Percentiles rank a stretch among this genome's conserved stretches.
Conservation (phyloP, 2,113 vertebrate genomes). For the Turnix velox region DNA sequence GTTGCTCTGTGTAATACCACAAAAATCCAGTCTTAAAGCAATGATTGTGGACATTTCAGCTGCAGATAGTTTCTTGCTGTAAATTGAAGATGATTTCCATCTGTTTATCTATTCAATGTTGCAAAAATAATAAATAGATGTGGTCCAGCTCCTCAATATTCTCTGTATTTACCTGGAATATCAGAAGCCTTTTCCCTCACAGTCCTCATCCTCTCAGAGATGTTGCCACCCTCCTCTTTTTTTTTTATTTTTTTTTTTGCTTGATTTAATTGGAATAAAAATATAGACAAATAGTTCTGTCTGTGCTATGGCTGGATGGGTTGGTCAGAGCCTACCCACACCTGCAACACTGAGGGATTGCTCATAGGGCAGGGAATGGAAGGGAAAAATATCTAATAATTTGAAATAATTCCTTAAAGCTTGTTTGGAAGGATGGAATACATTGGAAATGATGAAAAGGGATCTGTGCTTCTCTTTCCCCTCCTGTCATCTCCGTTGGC, state of each 20-base stretch:
- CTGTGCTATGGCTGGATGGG: not conserved
- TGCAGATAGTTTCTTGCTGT: not conserved
- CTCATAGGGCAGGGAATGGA: not conserved
- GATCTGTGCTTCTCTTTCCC: not conserved
- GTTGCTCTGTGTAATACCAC: not conserved
- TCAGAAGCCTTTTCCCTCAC: too few species aligned
- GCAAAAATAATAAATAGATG: not conserved
- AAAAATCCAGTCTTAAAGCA: not conserved
- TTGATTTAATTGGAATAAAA: too few species aligned
- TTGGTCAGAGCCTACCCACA: not conserved
- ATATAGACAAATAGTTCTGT: not conserved
- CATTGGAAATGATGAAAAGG: not conserved
- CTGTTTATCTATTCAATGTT: not conserved
- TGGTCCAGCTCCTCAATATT: not conserved
- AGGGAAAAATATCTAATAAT: not conserved
- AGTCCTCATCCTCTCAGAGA: too few species aligned
- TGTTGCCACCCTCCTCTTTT: too few species aligned
- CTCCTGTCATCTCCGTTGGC: not conserved
- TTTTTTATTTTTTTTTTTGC: too few species aligned
- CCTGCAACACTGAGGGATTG: not conserved
- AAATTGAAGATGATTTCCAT: rapidly evolving
- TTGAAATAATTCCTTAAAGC: not conserved
- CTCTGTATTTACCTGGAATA: not conserved
- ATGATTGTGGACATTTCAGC: not conserved
- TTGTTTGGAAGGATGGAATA: not conserved